Percentiles rank a stretch among this genome's conserved stretches.
Evolutionary conservation across 1,140 invertebrate species (phyloP).

Genomic region (Akabosia matsudoensis): DNA sequence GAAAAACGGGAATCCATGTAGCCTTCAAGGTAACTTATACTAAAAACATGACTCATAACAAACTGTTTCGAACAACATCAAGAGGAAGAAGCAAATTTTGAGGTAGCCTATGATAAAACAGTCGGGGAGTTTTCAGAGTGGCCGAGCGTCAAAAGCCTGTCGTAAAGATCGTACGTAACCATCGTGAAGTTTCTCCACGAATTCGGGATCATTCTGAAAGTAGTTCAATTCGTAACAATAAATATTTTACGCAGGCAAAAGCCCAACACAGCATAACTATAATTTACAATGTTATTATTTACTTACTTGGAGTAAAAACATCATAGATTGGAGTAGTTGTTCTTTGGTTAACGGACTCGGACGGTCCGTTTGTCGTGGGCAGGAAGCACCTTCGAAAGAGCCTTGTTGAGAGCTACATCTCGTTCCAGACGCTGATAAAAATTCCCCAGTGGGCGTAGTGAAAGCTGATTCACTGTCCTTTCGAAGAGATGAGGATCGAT

Average conservation of each 20-base stretch:
- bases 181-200: slow-evolving; percentile 51
- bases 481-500: neutral
- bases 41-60: too few relatives aligned
- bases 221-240: slow-evolving; percentile 10
- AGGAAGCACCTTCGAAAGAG: neutral
- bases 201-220: slow-evolving; percentile 51
- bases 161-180: slow-evolving; percentile 49
- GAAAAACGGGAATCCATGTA: too few relatives aligned
- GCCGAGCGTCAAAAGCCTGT: neutral
- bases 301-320: slow-evolving; percentile 51
- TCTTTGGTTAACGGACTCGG: slow-evolving; percentile 50
- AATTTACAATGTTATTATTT: neutral
- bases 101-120: too few relatives aligned
- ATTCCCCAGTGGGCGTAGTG: neutral
- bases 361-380: neutral
- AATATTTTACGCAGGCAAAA: neutral
- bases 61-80: too few relatives aligned
- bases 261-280: neutral
- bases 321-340: slow-evolving; percentile 52
- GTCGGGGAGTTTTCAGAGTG: neutral
- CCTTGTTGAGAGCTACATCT: neutral
- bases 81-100: too few relatives aligned
- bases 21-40: too few relatives aligned
- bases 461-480: neutral
- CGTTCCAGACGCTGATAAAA: slow-evolving; percentile 15